Percentiles rank a stretch among this genome's conserved stretches.
Conservation (phyloP, 2,797 vertebrate species). For the Sebastes diploproa region DNA sequence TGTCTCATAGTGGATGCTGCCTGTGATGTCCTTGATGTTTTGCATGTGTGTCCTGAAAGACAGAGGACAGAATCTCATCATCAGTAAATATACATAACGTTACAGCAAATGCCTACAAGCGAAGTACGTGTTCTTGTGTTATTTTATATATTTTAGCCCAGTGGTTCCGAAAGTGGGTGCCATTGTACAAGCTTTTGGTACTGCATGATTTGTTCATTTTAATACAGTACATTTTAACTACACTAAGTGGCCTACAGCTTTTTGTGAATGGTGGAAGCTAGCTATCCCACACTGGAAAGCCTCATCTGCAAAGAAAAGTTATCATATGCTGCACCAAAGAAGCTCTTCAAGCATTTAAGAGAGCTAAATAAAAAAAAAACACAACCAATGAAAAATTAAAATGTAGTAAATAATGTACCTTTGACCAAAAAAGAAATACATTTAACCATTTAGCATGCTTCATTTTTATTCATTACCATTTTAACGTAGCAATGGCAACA, state of each 20-base stretch:
- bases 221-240: neutral
- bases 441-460: neutral
- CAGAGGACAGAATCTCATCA: neutral
- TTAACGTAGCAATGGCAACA: neutral
- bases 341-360: neutral
- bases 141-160: neutral
- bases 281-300: neutral
- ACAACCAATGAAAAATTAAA: neutral
- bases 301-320: neutral
- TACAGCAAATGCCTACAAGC: neutral
- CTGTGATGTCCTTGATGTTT: conserved; percentile 98
- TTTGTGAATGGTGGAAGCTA: neutral
- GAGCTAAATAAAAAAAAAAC: neutral
- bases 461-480: neutral
- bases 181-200: neutral
- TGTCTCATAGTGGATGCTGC: conserved; percentile 95
- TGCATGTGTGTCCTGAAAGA: conserved; percentile 94
- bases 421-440: neutral
- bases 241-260: neutral
- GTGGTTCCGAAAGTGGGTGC: neutral
- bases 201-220: neutral
- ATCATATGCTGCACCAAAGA: neutral
- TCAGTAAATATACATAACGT: neutral
- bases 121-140: neutral
- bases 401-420: neutral